phyloP scores from a whole-genome alignment of 2,797 vertebrate genomes.

The Jordanella pulchra region DNA sequence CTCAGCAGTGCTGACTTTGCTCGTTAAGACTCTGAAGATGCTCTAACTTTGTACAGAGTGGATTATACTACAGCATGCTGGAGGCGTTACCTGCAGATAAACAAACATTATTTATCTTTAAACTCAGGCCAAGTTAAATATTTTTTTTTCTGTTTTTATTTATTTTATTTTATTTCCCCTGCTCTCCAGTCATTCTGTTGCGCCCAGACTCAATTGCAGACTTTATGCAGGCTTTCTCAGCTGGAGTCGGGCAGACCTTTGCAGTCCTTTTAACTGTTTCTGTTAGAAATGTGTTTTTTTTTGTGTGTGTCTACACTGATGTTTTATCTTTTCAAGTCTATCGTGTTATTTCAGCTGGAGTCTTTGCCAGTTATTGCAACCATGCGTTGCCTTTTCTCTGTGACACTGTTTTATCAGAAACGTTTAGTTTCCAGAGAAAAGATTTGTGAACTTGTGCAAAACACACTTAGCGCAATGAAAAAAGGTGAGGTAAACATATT shows the following conservation, averaged over 20 bases:
- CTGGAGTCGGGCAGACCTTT: background rate
- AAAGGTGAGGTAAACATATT: conserved; percentile 4
- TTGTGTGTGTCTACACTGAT: background rate
- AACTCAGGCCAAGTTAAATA: conserved; percentile 13
- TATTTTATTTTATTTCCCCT: background rate
- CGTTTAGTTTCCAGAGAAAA: conserved; percentile 13
- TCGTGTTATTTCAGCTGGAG: conserved; percentile 1
- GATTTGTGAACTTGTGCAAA: conserved; percentile 5
- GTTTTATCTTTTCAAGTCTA: conserved; percentile 8
- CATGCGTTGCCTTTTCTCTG: background rate
- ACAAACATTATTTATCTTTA: background rate
- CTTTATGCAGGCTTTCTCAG: background rate
- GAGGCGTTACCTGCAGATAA: background rate
- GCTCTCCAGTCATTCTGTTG: background rate
- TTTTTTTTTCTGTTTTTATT: background rate
- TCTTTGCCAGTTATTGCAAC: conserved; percentile 31
- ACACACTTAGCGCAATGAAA: background rate
- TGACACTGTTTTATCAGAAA: conserved; percentile 14
- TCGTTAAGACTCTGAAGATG: conserved; percentile 27
- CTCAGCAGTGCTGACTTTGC: conserved; percentile 52
- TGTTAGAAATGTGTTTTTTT: background rate
- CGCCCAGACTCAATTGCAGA: background rate
- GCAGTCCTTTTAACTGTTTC: background rate
- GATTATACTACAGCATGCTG: fast-evolving
- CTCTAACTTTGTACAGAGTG: conserved; percentile 29